Conservation (phyloP, 2,888 invertebrate species). For the Drymonia ruficornis region DNA sequence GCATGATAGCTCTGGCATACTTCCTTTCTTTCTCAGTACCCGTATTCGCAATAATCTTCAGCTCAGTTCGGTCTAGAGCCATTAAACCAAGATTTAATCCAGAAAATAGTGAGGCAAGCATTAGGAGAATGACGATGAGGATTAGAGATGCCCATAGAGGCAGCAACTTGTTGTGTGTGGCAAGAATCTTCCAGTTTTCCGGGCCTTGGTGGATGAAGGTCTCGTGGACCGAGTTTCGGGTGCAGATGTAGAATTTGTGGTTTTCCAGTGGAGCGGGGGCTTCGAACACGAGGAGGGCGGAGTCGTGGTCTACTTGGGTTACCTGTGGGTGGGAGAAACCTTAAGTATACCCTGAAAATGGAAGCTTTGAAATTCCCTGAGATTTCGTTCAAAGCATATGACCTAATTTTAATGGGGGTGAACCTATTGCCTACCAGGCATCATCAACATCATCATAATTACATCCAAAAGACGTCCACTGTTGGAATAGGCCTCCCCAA, state of each 20-base stretch:
- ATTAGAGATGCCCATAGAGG: conserved; percentile 92
- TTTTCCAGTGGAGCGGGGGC: conserved; percentile 65
- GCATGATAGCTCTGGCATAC: conserved; percentile 95
- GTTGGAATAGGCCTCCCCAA: no score
- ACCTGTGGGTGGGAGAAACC: conserved; percentile 49
- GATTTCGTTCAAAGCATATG: no score
- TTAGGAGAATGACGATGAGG: conserved; percentile 90
- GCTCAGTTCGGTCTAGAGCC: conserved; percentile 97
- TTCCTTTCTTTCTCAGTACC: conserved; percentile 92
- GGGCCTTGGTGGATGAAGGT: conserved; percentile 88
- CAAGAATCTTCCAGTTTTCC: conserved; percentile 86
- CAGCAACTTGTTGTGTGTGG: conserved; percentile 88
- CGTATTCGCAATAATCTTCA: conserved; percentile 97
- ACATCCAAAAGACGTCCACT: no score
- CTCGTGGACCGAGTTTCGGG: conserved; percentile 46
- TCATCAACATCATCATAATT: no score
- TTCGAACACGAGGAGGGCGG: conserved; percentile 57
- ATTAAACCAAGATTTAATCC: conserved; percentile 98
- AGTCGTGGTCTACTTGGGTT: conserved; percentile 43
- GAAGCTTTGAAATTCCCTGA: no score
- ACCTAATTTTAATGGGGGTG: no score
- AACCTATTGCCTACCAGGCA: no score
- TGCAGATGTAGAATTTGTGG: conserved; percentile 73
- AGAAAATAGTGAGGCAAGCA: conserved; percentile 97
- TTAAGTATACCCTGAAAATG: no score